Base-by-base conservation (phyloP, 2,888 invertebrate genomes). In the Globia sparganii region DNA sequence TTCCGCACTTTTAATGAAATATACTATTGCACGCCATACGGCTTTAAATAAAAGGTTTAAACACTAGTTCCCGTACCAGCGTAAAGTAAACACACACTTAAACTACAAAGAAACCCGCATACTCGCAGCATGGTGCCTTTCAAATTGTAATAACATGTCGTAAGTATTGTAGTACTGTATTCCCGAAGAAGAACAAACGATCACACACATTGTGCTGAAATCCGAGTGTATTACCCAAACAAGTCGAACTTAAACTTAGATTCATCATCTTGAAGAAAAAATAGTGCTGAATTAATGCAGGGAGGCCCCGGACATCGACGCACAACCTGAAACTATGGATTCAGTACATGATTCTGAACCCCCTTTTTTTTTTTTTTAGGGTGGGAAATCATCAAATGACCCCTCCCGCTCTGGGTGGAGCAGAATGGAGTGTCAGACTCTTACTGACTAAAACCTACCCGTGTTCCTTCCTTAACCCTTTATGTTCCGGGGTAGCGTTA, bases 91-190 rank as follows among this genome's bases (percentile, higher is more conserved):
- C n/a, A n/a, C n/a, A 43, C 13, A 28, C 34, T 58, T 46, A 31
- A 76, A 59, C 58, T 77, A 80, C 79, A 82, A 80, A 77, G 67
- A 58, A 77, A 49, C 68, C 34, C 31, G 21, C 18, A 34, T n/a
- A 28, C 34, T 40, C 56, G 5, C 49, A 80, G 21, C 46, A 53
- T 83, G 83, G 58, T 15, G 15, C 49, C 15, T 69, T 68, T 83
- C 77, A 80, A 65, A 59, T 64, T 58, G 64, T 77, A 77, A 53
- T 82, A 76, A 82, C 77, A 65, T 53, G 68, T 59, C 78, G n/a
- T n/a, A n/a, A n/a, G n/a, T n/a, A n/a, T n/a, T n/a, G n/a, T n/a
- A n/a, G n/a, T n/a, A n/a, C 18, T 28, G 43, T 58, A 28, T 75
- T 59, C 37, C 40, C 9, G 34, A 69, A 53, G 74, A 64, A 31